Evolutionary conservation across 1,140 invertebrate genomes (phyloP).

Genomic region (Thereuonema tuberculata): DNA sequence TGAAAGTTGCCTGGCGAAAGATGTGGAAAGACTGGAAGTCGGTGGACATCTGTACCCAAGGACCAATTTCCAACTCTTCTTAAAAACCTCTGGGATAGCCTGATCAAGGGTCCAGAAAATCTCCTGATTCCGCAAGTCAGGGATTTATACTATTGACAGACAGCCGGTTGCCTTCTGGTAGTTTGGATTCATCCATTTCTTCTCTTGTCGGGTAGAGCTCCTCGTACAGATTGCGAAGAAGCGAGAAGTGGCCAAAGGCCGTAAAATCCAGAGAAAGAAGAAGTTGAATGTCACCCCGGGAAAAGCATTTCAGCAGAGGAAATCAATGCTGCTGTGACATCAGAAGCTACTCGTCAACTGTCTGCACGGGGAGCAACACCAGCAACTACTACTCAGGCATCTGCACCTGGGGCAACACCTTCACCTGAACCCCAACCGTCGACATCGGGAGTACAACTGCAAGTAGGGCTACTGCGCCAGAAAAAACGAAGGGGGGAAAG

Average conservation of each 20-base stretch:
- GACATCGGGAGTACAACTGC: not conserved
- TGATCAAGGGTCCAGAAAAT: not conserved
- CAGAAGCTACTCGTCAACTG: not conserved
- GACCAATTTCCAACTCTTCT: not conserved
- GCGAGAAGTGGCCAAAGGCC: not conserved
- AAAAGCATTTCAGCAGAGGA: not conserved
- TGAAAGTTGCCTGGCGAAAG: too few species aligned
- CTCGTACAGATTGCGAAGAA: too few species aligned
- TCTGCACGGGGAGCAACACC: not conserved
- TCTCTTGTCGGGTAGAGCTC: not conserved
- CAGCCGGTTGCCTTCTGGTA: not conserved
- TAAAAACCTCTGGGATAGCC: not conserved
- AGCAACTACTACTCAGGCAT: not conserved
- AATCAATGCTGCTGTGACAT: not conserved
- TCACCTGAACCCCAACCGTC: not conserved
- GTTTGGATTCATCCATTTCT: not conserved
- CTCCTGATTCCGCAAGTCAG: not conserved
- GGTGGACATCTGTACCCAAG: too few species aligned
- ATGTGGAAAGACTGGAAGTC: too few species aligned
- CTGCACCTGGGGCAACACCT: not conserved
- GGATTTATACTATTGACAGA: not conserved
- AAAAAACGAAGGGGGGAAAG: not conserved
- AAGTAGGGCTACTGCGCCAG: not conserved
- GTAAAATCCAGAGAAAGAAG: not conserved
- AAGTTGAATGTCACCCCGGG: not conserved